Conservation (phyloP, 2,888 invertebrate genomes). For the Tridacna gigas region DNA sequence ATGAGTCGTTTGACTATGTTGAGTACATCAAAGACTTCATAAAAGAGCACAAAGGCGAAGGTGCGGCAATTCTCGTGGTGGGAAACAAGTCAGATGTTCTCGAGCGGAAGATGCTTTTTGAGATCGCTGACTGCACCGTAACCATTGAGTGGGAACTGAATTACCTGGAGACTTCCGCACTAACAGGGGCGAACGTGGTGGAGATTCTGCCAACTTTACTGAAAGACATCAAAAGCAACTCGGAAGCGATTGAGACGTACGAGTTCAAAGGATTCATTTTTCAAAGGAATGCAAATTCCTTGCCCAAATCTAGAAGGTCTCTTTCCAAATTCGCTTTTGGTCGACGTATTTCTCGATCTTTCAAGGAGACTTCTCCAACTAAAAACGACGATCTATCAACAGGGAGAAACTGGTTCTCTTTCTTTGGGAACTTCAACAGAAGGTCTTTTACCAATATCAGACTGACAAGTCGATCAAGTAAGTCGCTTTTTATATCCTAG, state of each 20-base stretch:
- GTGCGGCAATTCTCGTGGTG: conserved; percentile 5
- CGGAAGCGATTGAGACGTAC: not conserved
- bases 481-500: too few species aligned
- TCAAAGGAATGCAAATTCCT: not conserved
- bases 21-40: conserved; percentile 21
- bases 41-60: not conserved
- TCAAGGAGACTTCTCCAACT: too few species aligned
- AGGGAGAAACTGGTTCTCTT: too few species aligned
- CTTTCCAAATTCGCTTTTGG: too few species aligned
- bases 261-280: not conserved
- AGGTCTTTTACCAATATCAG: too few species aligned
- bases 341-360: too few species aligned
- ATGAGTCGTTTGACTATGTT: conserved; percentile 11
- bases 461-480: too few species aligned
- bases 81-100: conserved; percentile 21
- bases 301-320: not conserved
- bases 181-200: not conserved
- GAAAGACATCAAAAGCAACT: not conserved
- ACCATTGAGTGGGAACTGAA: conserved; percentile 11
- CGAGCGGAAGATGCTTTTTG: not conserved
- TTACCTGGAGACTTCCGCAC: conserved; percentile 6
- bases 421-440: too few species aligned
- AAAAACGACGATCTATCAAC: too few species aligned
- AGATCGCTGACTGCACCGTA: conserved; percentile 7
- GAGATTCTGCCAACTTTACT: conserved; percentile 12